These are phyloP conservation scores for Salvelinus sp. DNA, from an alignment of 2,113 vertebrate genomes.

Conservation along the genomic window DNA sequence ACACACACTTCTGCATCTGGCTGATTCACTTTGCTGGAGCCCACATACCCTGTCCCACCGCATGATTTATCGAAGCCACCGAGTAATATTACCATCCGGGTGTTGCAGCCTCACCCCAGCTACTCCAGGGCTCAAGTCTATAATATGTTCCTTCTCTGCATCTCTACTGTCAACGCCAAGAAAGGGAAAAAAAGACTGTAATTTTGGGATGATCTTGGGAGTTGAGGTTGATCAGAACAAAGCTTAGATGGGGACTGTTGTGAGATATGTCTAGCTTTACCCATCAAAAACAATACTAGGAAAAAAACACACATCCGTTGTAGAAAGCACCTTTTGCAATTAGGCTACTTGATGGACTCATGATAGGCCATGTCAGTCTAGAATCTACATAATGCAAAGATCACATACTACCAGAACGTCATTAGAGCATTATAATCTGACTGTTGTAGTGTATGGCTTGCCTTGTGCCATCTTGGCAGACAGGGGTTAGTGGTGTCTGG, in stretches of 20 bases:
- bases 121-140: conserved; percentile 44
- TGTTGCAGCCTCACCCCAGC: conserved; percentile 52
- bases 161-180: conserved; percentile 1
- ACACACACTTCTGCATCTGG: conserved; percentile 72
- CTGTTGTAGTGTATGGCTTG: conserved; percentile 12
- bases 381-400: too few relatives aligned
- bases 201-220: not conserved
- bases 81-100: conserved; percentile 50
- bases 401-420: too few relatives aligned
- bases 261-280: too few relatives aligned
- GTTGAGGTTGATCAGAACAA: conserved; percentile 1
- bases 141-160: conserved; percentile 38
- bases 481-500: conserved; percentile 27
- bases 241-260: not conserved
- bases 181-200: not conserved
- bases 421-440: not conserved
- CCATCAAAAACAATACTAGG: too few relatives aligned
- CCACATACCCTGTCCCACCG: conserved; percentile 60
- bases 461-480: conserved; percentile 30
- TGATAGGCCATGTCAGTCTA: too few relatives aligned
- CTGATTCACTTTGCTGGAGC: conserved; percentile 71
- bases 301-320: too few relatives aligned
- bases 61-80: conserved; percentile 74
- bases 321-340: too few relatives aligned
- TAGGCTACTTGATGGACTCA: too few relatives aligned